Conservation (phyloP, 2,797 vertebrate species). For the Poeciliopsis gracilis region DNA sequence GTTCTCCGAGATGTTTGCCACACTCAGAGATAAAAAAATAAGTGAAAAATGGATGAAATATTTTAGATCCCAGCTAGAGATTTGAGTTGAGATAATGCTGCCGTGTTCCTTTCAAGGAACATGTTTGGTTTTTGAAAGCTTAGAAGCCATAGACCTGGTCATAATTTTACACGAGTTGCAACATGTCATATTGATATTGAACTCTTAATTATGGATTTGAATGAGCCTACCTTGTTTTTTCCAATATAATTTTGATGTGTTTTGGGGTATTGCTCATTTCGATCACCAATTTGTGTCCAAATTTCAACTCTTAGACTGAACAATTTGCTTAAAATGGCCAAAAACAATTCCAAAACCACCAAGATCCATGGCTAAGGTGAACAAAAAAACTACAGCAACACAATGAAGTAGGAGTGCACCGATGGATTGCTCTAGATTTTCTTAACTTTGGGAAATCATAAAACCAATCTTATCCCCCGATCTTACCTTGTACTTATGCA, state of each 20-base stretch:
- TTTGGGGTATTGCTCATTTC: neutral
- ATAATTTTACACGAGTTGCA: neutral
- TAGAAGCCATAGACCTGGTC: neutral
- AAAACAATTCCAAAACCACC: neutral
- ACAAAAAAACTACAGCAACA: neutral
- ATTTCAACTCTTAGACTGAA: neutral
- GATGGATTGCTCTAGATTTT: neutral
- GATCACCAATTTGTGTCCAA: neutral
- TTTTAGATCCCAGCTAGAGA: neutral
- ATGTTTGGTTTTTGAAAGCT: neutral
- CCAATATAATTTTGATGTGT: neutral
- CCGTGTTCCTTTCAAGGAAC: neutral
- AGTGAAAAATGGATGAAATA: neutral
- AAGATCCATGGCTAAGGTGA: neutral
- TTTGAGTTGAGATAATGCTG: neutral
- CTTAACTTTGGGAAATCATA: neutral
- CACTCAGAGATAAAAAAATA: neutral
- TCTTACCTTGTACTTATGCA: too few relatives aligned
- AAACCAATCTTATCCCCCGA: too few relatives aligned
- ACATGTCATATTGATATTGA: neutral
- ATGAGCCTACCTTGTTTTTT: neutral
- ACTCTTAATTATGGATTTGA: neutral
- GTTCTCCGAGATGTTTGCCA: too few relatives aligned
- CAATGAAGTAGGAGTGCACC: neutral
- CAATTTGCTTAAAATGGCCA: neutral